These are phyloP conservation scores for Aurelia sp. DNA, from an alignment of 30 jellyfish, hydroid and myxozoan species.

Conservation along the genomic window DNA sequence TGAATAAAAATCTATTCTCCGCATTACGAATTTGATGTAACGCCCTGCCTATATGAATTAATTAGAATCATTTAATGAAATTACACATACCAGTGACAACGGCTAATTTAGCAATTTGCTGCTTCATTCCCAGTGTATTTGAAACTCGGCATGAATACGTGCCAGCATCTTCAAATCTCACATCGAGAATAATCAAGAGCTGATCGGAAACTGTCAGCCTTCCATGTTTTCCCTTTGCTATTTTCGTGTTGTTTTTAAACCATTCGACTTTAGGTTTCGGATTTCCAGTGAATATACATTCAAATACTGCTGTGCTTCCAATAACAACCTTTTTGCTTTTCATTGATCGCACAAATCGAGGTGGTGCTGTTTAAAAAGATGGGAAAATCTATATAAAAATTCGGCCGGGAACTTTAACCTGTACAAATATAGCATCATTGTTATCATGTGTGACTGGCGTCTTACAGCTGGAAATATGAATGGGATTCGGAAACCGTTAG, in stretches of 20 bases:
- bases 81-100: conserved; percentile 31
- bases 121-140: conserved; percentile 87
- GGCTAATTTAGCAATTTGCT: conserved; percentile 79
- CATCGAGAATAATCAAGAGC: conserved; percentile 73
- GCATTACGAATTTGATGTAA: too few relatives aligned
- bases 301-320: conserved; percentile 94
- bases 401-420: too few relatives aligned
- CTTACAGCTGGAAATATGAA: too few relatives aligned
- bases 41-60: too few relatives aligned
- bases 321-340: conserved; percentile 82
- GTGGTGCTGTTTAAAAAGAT: conserved; percentile 57
- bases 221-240: conserved; percentile 47
- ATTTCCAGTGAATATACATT: conserved; percentile 96
- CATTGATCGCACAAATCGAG: conserved; percentile 93
- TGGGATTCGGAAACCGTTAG: too few relatives aligned
- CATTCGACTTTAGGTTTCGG: conserved; percentile 93
- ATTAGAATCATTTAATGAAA: too few relatives aligned
- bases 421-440: too few relatives aligned
- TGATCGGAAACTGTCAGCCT: conserved; percentile 78
- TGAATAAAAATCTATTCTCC: too few relatives aligned
- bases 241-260: conserved; percentile 73
- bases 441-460: too few relatives aligned
- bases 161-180: conserved; percentile 82
- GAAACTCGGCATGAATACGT: conserved; percentile 88
- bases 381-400: not conserved